These are phyloP conservation scores for Tympanuchus pallidicinctus DNA, from an alignment of 2,113 vertebrate genomes.

Conservation along the genomic window DNA sequence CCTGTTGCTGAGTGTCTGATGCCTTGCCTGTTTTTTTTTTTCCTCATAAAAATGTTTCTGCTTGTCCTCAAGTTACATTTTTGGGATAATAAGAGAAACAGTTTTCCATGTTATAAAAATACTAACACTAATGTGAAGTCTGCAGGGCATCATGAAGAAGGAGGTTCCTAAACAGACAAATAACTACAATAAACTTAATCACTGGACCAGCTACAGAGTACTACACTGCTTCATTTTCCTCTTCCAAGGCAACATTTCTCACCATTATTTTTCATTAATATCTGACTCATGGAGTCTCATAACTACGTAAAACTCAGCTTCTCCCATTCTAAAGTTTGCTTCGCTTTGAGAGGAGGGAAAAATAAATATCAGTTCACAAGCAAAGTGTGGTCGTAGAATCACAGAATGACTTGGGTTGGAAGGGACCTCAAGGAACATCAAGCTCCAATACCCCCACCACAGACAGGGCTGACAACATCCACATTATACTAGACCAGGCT, in stretches of 20 bases:
- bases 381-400: background rate
- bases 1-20: background rate
- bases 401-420: no score
- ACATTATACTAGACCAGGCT: no score
- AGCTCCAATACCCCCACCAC: no score
- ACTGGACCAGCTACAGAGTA: background rate
- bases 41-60: background rate
- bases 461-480: no score
- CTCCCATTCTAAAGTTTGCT: slow-evolving; percentile 39
- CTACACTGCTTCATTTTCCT: background rate
- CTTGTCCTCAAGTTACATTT: background rate
- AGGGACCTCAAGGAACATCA: no score
- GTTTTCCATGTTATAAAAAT: background rate
- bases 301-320: slow-evolving; percentile 26
- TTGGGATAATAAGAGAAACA: background rate
- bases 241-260: slow-evolving; percentile 23
- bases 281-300: background rate
- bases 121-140: background rate
- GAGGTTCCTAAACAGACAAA: background rate
- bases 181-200: background rate
- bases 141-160: background rate
- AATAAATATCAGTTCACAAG: slow-evolving; percentile 48
- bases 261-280: slow-evolving; percentile 30
- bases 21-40: slow-evolving; percentile 13
- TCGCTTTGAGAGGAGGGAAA: slow-evolving; percentile 17